phyloP scores from a whole-genome alignment of 2,113 vertebrate species.

The Sisor rabdophorus region DNA sequence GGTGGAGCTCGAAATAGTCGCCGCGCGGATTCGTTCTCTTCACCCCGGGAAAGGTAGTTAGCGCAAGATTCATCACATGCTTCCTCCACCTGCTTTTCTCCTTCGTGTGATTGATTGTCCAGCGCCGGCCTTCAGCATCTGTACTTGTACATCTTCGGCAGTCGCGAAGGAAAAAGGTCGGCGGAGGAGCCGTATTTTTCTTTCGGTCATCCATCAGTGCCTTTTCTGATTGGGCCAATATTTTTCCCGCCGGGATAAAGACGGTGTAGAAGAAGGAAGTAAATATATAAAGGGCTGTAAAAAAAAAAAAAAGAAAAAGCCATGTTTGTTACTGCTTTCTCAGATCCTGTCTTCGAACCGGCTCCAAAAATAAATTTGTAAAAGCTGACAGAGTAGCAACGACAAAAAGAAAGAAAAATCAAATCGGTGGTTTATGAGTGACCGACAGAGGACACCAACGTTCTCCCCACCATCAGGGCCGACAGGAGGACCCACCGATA shows the following conservation, averaged over 20 bases:
- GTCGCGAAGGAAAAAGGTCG: slow-evolving; percentile 47
- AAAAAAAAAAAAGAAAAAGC: too few relatives aligned
- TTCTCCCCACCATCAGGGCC: too few relatives aligned
- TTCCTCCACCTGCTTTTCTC: background rate
- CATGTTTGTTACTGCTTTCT: too few relatives aligned
- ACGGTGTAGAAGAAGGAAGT: background rate
- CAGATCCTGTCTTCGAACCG: too few relatives aligned
- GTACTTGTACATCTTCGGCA: slow-evolving; percentile 32
- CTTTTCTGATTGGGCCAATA: slow-evolving; percentile 9
- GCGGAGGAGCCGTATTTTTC: slow-evolving; percentile 4
- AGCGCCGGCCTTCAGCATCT: slow-evolving; percentile 19
- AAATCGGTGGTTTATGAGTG: too few relatives aligned
- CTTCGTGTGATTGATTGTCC: slow-evolving; percentile 16
- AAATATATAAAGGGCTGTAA: background rate
- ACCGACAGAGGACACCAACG: too few relatives aligned
- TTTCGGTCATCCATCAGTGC: background rate
- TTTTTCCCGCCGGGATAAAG: background rate
- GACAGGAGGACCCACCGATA: too few relatives aligned
- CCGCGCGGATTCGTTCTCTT: background rate
- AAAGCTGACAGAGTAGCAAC: too few relatives aligned
- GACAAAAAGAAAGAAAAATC: too few relatives aligned
- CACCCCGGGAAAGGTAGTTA: slow-evolving; percentile 38
- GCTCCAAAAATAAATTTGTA: too few relatives aligned
- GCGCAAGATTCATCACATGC: slow-evolving; percentile 40
- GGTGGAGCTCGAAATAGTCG: background rate